Conservation (phyloP, 2,797 vertebrate genomes). For the Tiaroga cobitis region DNA sequence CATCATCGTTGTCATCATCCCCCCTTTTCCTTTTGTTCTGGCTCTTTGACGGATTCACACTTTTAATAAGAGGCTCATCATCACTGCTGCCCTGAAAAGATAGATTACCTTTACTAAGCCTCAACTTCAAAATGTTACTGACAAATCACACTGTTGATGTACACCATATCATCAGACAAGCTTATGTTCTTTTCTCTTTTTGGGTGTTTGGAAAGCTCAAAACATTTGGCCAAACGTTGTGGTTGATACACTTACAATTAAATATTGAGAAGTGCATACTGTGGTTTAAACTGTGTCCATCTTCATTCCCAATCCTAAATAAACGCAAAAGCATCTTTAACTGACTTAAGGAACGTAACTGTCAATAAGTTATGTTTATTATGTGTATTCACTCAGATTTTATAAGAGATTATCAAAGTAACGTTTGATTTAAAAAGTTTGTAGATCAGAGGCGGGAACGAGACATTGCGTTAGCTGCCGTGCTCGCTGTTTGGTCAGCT, state of each 20-base stretch:
- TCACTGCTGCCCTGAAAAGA: conserved; percentile 60
- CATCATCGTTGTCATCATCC: conserved; percentile 55
- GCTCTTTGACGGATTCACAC: not conserved
- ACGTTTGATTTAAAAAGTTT: not conserved
- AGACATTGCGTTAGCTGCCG: too few relatives aligned
- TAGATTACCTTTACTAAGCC: not conserved
- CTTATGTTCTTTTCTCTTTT: not conserved
- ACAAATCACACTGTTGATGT: not conserved
- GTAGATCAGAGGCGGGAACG: not conserved
- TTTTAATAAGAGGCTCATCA: conserved; percentile 63
- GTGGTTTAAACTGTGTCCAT: not conserved
- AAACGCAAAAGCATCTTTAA: not conserved
- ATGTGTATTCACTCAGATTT: not conserved
- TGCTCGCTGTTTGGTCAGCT: too few relatives aligned
- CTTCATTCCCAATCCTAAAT: not conserved
- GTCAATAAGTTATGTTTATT: not conserved
- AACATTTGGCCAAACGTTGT: not conserved
- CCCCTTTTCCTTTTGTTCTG: conserved; percentile 74
- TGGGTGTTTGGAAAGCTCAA: not conserved
- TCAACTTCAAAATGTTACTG: not conserved
- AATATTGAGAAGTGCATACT: not conserved
- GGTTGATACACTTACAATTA: not conserved
- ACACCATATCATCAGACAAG: not conserved
- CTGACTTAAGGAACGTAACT: not conserved
- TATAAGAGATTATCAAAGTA: not conserved